These are phyloP conservation scores for Selenia dentaria DNA, from an alignment of 2,888 invertebrate genomes.

Conservation along the genomic window DNA sequence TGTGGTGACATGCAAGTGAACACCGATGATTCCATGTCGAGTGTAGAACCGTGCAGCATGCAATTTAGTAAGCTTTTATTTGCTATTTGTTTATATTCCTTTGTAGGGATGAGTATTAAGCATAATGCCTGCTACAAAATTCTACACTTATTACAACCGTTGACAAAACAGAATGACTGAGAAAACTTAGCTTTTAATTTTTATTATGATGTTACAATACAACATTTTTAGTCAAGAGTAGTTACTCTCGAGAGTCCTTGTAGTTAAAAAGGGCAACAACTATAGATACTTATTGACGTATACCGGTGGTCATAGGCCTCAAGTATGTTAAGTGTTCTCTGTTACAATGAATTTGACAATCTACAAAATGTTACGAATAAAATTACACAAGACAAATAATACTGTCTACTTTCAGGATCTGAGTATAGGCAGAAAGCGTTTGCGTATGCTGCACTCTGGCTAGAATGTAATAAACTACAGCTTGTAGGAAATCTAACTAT, in stretches of 20 bases:
- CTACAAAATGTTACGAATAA: too few species aligned
- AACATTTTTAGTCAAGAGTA: too few species aligned
- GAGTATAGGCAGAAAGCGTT: conserved; percentile 19
- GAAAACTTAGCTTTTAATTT: background rate
- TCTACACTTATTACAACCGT: conserved; percentile 13
- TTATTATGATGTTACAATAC: too few species aligned
- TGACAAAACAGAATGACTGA: background rate
- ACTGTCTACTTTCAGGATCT: conserved; percentile 1
- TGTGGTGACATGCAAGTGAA: conserved; percentile 36
- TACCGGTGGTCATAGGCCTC: too few species aligned
- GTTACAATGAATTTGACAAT: too few species aligned
- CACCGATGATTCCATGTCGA: conserved; percentile 16
- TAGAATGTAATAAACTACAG: conserved; percentile 20
- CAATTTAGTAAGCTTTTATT: conserved; percentile 5
- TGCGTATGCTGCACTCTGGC: conserved; percentile 15
- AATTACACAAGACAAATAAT: too few species aligned
- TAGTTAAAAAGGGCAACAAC: too few species aligned
- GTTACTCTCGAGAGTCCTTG: too few species aligned
- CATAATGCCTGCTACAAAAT: conserved; percentile 11
- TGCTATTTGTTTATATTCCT: background rate
- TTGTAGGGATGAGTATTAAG: background rate
- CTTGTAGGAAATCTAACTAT: background rate
- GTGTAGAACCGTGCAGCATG: conserved; percentile 33
- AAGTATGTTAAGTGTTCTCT: too few species aligned
- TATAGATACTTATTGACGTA: too few species aligned